A percentile compares a stretch with the other conserved stretches of the same genome.
These are phyloP conservation scores for Ferrisia virgata DNA, from an alignment of 2,888 invertebrate genomes.

Conservation along the genomic window DNA sequence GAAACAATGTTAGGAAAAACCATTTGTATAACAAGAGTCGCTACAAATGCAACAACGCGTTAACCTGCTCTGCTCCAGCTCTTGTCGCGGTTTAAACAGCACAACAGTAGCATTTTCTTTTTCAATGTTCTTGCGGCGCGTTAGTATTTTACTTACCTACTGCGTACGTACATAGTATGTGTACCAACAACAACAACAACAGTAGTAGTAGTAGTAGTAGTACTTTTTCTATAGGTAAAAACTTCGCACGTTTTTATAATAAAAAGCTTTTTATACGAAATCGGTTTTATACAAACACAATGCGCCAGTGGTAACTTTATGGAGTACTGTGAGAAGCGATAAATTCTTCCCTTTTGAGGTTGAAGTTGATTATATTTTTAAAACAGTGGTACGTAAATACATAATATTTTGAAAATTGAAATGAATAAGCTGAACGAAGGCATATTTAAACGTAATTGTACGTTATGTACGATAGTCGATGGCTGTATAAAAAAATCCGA, in stretches of 20 bases:
- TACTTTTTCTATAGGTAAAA: constrained; percentile 2
- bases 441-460: no score
- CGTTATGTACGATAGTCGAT: no score
- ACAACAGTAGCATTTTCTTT: not conserved
- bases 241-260: constrained; percentile 36
- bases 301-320: constrained; percentile 40
- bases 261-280: constrained; percentile 39
- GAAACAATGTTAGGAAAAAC: constrained; percentile 44
- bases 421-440: no score
- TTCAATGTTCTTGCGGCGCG: not conserved
- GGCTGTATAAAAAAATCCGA: no score
- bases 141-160: not conserved
- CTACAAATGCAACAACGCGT: constrained; percentile 44
- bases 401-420: no score
- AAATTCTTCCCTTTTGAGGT: constrained; percentile 44
- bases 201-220: no score
- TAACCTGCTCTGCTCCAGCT: not conserved
- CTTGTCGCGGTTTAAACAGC: not conserved
- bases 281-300: constrained; percentile 44
- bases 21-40: constrained; percentile 44
- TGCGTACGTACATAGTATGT: no score
- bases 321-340: constrained; percentile 43
- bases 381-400: constrained; percentile 40
- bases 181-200: no score
- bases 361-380: constrained; percentile 41